Conservation (phyloP, 2,888 invertebrate species). For the Pelosia muscerda region DNA sequence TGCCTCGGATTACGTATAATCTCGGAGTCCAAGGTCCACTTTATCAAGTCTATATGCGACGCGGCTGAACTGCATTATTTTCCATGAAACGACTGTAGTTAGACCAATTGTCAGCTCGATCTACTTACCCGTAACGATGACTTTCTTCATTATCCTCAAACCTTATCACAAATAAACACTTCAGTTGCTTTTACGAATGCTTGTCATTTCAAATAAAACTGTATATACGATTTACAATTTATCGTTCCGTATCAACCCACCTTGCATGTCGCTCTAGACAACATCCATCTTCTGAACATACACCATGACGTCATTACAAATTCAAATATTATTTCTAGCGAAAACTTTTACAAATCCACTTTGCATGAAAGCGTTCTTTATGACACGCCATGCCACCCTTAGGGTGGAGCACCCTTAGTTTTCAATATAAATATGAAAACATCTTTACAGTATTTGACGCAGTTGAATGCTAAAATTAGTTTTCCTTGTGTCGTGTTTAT, state of each 20-base stretch:
- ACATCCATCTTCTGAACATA: conserved; percentile 71
- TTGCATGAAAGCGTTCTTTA: conserved; percentile 79
- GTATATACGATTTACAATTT: neutral
- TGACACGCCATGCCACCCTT: conserved; percentile 64
- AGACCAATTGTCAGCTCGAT: too few species aligned
- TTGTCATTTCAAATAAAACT: neutral
- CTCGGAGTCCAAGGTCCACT: too few species aligned
- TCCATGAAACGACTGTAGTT: too few species aligned
- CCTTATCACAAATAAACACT: neutral
- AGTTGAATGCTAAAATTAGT: conserved; percentile 43
- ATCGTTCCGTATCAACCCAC: conserved; percentile 31
- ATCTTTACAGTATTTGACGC: conserved; percentile 48
- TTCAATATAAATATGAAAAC: conserved; percentile 58
- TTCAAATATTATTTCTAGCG: conserved; percentile 81
- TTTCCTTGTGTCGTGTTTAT: conserved; percentile 36
- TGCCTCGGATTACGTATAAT: too few species aligned
- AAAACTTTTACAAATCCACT: conserved; percentile 79
- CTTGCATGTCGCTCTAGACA: conserved; percentile 62
- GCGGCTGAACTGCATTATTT: too few species aligned
- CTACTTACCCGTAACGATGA: too few species aligned
- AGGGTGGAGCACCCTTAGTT: conserved; percentile 57
- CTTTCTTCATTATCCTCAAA: too few species aligned
- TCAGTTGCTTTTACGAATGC: neutral
- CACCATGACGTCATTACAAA: conserved; percentile 73
- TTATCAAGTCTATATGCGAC: too few species aligned